Evolutionary conservation across 2,797 vertebrate species (phyloP).

Genomic region (Petrocephalus sullivani): DNA sequence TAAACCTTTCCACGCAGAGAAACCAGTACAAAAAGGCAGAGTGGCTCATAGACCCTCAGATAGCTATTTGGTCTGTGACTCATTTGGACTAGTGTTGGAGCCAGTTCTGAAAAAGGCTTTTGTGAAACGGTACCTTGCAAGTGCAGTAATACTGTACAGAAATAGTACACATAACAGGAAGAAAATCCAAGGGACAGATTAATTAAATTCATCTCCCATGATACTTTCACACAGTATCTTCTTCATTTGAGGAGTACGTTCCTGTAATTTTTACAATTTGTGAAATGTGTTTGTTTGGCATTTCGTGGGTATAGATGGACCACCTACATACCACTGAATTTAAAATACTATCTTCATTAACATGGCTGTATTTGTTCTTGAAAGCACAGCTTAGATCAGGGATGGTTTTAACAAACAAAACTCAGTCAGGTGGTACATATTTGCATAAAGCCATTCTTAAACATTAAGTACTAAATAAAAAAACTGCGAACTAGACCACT

Average conservation of each 20-base stretch:
- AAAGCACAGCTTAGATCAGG: background rate
- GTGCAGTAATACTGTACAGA: conserved; percentile 20
- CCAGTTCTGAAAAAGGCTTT: background rate
- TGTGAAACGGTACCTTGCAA: background rate
- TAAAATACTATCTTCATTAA: conserved; percentile 32
- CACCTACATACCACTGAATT: background rate
- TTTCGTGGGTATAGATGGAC: background rate
- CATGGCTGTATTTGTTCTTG: conserved; percentile 39
- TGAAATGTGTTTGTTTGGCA: background rate
- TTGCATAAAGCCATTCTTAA: conserved; percentile 25
- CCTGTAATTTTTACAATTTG: background rate
- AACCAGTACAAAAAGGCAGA: background rate
- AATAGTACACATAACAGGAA: background rate
- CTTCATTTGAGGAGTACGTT: background rate
- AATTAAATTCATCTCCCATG: background rate
- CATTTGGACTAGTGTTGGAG: background rate
- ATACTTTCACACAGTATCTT: background rate
- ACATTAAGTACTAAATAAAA: conserved; percentile 39
- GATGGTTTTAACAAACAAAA: background rate
- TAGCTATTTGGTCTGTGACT: conserved; percentile 7
- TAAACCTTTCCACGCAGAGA: background rate
- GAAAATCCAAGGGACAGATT: background rate
- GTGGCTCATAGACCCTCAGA: background rate
- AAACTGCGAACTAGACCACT: conserved; percentile 46
- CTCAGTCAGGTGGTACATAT: conserved; percentile 17